Evolutionary conservation across 1,140 invertebrate species (phyloP), one percentile per base, ranked within the genome.

Genomic region (Drosophila eugracilis): DNA sequence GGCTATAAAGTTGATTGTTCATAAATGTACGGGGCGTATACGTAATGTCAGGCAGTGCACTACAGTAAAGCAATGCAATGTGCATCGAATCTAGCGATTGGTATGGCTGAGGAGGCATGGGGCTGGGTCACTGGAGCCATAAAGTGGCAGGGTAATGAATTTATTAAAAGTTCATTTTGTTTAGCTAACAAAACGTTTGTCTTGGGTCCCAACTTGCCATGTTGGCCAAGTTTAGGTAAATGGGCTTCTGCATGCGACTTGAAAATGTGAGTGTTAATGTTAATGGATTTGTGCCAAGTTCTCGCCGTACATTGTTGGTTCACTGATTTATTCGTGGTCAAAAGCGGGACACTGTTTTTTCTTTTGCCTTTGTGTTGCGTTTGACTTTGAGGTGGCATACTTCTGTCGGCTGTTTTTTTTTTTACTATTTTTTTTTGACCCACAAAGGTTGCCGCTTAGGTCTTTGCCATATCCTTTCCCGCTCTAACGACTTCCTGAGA

Each of bases 201-300:
- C 52, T 47, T 60, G 50, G 59, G 41, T n/a, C 21, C 15, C 7
- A 30, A 45, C 30, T 34, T 65, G 72, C 73, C 80, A 88, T 88
- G 78, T 88, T 86, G 83, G 81, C 81, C 83, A 88, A 81, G 69
- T 83, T 75, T 88, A 85, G 41, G 24, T 57, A 86, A 86, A 86
- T 81, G 58, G 77, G 60, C 63, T 78, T 53, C 60, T 65, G 78
- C 78, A 81, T 76, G 80, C 80, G 77, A 85, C 77, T 39, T 22
- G 36, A 32, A 78, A 60, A 53, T 63, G 21, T 17, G 44, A 78
- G 73, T 83, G 84, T 75, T 65, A 89, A 77, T 89, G 78, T 76
- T 88, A 88, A 88, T 88, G 83, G 83, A 83, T 88, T 89, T 88
- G 78, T 89, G 83, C 83, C 84, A 88, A 88, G 84, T 88, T 88